These are phyloP conservation scores for Mirounga angustirostris DNA, from an alignment of 2,113 vertebrate species.

Conservation along the genomic window DNA sequence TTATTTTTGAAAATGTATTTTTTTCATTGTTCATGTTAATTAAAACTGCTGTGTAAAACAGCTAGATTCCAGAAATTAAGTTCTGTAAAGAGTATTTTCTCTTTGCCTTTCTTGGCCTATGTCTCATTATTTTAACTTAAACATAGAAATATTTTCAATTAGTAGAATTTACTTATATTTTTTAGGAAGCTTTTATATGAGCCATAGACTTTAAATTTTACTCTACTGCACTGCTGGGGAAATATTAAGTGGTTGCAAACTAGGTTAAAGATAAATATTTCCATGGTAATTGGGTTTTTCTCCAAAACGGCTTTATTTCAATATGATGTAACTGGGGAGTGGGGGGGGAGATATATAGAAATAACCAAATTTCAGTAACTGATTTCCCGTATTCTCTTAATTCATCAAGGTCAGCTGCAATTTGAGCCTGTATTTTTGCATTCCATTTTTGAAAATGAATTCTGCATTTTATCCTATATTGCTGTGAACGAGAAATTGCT, in stretches of 20 bases:
- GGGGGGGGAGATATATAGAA: not conserved
- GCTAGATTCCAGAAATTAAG: slow-evolving; percentile 37
- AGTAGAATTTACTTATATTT: slow-evolving; percentile 20
- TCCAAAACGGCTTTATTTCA: slow-evolving; percentile 36
- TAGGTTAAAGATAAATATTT: slow-evolving; percentile 46
- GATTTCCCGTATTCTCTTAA: slow-evolving; percentile 46
- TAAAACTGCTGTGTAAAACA: slow-evolving; percentile 4
- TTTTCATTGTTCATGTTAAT: not conserved
- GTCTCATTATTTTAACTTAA: slow-evolving; percentile 58
- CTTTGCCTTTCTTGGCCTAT: not conserved
- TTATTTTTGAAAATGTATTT: slow-evolving; percentile 42
- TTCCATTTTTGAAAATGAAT: slow-evolving; percentile 49
- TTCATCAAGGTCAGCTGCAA: slow-evolving; percentile 61
- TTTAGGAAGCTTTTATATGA: slow-evolving; percentile 19
- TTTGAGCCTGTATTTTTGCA: slow-evolving; percentile 43
- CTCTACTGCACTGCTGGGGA: slow-evolving; percentile 8
- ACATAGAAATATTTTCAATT: slow-evolving; percentile 5
- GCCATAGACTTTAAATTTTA: slow-evolving; percentile 31
- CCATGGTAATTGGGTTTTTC: not conserved
- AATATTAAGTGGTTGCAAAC: slow-evolving; percentile 22
- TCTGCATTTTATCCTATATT: slow-evolving; percentile 17
- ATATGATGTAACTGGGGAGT: not conserved
- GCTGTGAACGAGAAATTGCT: slow-evolving; percentile 54
- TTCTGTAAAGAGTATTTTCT: slow-evolving; percentile 26
- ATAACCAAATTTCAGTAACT: slow-evolving; percentile 50